A percentile compares a stretch with the other conserved stretches of the same genome.
phyloP scores from a whole-genome alignment of 2,888 invertebrate genomes.

The Gerris lacustris region DNA sequence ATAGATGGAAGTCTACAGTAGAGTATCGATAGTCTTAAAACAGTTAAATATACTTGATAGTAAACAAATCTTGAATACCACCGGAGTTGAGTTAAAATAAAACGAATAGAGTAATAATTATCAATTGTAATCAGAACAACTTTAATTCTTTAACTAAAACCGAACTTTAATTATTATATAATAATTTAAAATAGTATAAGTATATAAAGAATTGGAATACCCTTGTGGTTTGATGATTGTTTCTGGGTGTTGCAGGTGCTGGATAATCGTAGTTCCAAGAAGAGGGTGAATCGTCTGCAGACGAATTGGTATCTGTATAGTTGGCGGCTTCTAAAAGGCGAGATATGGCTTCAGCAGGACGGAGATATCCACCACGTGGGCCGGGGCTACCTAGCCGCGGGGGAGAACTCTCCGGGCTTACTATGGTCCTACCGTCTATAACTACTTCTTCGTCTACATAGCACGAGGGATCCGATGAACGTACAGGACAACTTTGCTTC shows the following conservation, averaged over 20 bases:
- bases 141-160: no score
- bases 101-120: no score
- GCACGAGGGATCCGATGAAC: slow-evolving; percentile 32
- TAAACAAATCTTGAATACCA: no score
- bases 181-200: no score
- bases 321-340: slow-evolving; percentile 33
- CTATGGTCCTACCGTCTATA: neutral
- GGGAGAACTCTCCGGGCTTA: neutral
- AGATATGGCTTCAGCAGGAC: slow-evolving; percentile 23
- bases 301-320: slow-evolving; percentile 21
- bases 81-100: no score
- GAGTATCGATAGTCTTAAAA: no score
- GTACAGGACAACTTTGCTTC: slow-evolving; percentile 70
- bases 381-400: neutral
- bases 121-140: no score
- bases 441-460: neutral
- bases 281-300: slow-evolving; percentile 10
- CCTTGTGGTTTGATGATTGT: neutral
- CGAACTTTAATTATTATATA: no score
- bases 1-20: no score
- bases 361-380: slow-evolving; percentile 14
- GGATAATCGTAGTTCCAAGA: neutral
- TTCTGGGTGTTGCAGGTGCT: neutral
- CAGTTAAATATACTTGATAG: no score
- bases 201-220: no score